These are phyloP conservation scores for Malurus elegans DNA, from an alignment of 2,113 vertebrate species.

Conservation along the genomic window DNA sequence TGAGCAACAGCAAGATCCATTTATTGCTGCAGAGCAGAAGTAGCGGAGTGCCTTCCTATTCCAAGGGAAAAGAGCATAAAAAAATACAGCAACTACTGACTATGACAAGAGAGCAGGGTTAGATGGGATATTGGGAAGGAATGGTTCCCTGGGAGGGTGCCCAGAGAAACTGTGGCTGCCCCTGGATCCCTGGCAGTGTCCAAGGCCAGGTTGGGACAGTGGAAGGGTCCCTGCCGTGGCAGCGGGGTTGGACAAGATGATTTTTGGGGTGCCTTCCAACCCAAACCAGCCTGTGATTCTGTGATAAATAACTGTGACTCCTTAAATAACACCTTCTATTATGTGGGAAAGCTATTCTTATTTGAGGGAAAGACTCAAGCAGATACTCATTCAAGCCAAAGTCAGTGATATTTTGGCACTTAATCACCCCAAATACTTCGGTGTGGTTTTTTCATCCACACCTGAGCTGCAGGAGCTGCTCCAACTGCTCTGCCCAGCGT, in stretches of 20 bases:
- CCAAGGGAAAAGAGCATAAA: background rate
- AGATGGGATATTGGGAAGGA: background rate
- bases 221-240: background rate
- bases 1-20: background rate
- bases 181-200: background rate
- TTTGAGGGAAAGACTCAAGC: background rate
- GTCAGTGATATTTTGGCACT: background rate
- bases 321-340: background rate
- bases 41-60: background rate
- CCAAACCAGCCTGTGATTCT: background rate
- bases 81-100: background rate
- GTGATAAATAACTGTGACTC: background rate
- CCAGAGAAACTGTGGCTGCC: background rate
- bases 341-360: background rate
- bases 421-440: background rate
- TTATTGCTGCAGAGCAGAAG: background rate
- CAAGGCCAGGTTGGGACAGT: background rate
- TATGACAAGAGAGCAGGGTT: background rate
- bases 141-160: background rate
- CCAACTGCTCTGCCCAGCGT: background rate
- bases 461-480: background rate
- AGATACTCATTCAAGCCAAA: background rate
- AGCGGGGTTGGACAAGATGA: background rate
- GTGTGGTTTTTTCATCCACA: fast-evolving
- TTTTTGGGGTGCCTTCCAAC: background rate